phyloP scores from a whole-genome alignment of 2,888 invertebrate genomes.

The Leptopilina myrica region DNA sequence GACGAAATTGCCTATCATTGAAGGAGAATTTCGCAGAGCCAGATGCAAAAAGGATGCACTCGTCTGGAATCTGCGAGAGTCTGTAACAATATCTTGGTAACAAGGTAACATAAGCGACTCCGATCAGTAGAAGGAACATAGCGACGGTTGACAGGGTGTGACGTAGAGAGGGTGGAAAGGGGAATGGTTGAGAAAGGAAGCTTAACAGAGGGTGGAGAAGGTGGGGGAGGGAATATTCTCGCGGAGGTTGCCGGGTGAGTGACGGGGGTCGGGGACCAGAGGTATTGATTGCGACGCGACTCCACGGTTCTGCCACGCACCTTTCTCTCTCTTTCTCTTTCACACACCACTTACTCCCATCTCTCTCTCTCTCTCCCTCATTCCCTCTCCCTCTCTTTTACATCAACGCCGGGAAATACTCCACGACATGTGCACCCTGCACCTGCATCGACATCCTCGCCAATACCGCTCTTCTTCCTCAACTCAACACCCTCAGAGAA shows the following conservation, averaged over 20 bases:
- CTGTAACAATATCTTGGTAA: conserved; percentile 23
- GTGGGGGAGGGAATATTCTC: conserved; percentile 60
- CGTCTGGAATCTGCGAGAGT: not conserved
- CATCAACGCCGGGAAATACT: conserved; percentile 51
- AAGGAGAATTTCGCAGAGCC: not conserved
- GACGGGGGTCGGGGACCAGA: conserved; percentile 72
- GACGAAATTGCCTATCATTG: not conserved
- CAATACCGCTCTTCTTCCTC: conserved; percentile 32
- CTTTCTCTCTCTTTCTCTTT: conserved; percentile 44
- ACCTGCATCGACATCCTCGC: conserved; percentile 41
- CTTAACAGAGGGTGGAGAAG: conserved; percentile 51
- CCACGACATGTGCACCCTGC: conserved; percentile 50
- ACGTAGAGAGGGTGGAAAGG: conserved; percentile 49
- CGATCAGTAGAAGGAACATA: conserved; percentile 34
- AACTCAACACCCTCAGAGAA: conserved; percentile 33
- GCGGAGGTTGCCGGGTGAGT: conserved; percentile 71
- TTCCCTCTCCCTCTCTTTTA: conserved; percentile 43
- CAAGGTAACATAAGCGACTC: conserved; percentile 32
- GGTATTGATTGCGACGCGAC: conserved; percentile 72
- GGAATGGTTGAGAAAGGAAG: conserved; percentile 51
- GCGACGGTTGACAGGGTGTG: conserved; percentile 48
- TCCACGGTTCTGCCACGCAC: conserved; percentile 60
- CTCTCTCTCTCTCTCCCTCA: conserved; percentile 39
- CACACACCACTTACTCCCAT: conserved; percentile 26
- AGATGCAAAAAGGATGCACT: not conserved